Conservation (phyloP, 1,140 invertebrate genomes). For the Augochlora pura region DNA sequence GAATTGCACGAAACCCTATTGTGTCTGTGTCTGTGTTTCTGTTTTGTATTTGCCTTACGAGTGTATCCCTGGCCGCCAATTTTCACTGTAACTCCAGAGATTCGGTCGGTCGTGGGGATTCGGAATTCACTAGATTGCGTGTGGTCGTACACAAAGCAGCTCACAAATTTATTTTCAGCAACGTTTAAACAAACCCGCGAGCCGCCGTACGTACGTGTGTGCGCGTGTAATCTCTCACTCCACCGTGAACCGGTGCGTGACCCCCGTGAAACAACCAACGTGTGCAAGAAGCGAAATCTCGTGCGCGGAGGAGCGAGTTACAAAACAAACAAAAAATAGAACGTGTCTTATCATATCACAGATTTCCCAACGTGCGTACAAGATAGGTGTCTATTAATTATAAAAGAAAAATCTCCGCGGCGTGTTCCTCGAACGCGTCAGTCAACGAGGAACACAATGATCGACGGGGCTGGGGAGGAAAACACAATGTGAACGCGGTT, state of each 20-base stretch:
- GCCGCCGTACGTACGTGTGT: not conserved
- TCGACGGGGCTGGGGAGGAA: not conserved
- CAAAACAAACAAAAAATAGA: not conserved
- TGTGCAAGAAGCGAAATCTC: slow-evolving; percentile 51
- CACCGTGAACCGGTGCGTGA: slow-evolving; percentile 17
- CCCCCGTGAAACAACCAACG: slow-evolving; percentile 44
- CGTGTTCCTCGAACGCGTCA: slow-evolving; percentile 37
- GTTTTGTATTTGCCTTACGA: not conserved
- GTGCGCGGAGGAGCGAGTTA: slow-evolving; percentile 51
- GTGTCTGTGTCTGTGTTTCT: slow-evolving; percentile 26
- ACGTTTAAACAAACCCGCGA: too few species aligned
- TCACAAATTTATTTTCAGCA: too few species aligned
- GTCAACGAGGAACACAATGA: slow-evolving; percentile 43
- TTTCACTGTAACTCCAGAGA: not conserved
- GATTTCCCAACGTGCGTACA: slow-evolving; percentile 75
- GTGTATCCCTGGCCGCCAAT: not conserved
- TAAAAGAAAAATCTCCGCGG: slow-evolving; percentile 30
- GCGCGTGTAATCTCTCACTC: slow-evolving; percentile 40
- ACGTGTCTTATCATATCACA: slow-evolving; percentile 76
- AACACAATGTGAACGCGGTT: not conserved
- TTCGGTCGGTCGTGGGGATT: too few species aligned
- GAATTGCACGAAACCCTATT: slow-evolving; percentile 69
- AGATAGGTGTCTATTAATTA: slow-evolving; percentile 51
- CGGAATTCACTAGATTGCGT: too few species aligned
- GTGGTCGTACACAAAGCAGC: too few species aligned